Conservation (phyloP, 2,113 vertebrate genomes). For the Ammodytes marinus region DNA sequence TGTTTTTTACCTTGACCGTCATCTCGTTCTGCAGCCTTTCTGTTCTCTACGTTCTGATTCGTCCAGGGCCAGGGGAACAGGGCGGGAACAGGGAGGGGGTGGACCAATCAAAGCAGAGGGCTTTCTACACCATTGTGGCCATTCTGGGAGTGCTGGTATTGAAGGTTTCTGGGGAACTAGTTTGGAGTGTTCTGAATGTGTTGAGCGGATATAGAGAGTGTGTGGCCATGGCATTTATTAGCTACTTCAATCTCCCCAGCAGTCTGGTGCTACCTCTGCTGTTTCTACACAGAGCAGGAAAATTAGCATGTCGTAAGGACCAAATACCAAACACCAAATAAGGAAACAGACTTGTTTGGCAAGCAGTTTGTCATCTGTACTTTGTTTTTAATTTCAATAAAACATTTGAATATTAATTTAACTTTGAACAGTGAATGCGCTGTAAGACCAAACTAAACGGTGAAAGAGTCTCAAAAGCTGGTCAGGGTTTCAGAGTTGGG, state of each 20-base stretch:
- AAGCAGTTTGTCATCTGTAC: no score
- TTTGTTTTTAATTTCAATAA: no score
- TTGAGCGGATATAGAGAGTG: background rate
- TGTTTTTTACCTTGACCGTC: background rate
- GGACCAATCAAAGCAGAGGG: constrained; percentile 15
- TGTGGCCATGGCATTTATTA: rapidly evolving
- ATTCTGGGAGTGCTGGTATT: constrained; percentile 19
- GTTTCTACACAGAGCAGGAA: constrained; percentile 2
- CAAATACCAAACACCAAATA: background rate
- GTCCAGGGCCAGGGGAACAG: constrained; percentile 2
- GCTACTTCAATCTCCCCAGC: constrained; percentile 25
- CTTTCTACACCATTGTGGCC: background rate
- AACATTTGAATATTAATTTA: no score
- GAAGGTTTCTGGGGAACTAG: rapidly evolving
- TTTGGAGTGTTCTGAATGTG: background rate
- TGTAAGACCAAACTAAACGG: no score
- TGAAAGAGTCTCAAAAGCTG: no score
- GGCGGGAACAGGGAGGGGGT: background rate
- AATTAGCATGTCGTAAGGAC: background rate
- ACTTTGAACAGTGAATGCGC: no score
- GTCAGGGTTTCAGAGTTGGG: background rate
- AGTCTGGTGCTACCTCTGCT: constrained; percentile 34
- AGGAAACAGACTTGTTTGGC: background rate
- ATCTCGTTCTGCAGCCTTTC: constrained; percentile 2
- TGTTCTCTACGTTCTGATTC: constrained; percentile 25